phyloP scores from a whole-genome alignment of 2,797 vertebrate species.

The Alectoris magna region DNA sequence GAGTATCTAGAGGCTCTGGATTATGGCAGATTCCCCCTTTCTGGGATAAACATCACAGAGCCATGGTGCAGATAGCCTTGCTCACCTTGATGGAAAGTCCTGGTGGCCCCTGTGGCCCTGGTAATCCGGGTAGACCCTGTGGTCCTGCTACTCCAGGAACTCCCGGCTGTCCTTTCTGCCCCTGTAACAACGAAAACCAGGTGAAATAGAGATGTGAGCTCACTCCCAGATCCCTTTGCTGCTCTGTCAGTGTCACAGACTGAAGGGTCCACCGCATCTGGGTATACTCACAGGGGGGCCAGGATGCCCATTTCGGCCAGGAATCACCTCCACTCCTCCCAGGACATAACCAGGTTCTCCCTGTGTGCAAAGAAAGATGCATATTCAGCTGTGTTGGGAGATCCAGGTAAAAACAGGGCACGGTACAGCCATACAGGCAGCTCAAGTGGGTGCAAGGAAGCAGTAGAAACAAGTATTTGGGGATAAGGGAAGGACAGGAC shows the following conservation, averaged over 20 bases:
- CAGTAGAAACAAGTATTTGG: rapidly evolving
- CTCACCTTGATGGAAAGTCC: constrained; percentile 88
- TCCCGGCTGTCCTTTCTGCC: constrained; percentile 82
- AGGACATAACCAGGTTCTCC: constrained; percentile 91
- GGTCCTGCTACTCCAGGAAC: constrained; percentile 85
- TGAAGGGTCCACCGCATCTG: rapidly evolving
- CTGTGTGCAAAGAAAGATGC: constrained; percentile 48
- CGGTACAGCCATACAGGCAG: rapidly evolving
- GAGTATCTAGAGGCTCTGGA: neutral
- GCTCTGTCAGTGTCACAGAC: neutral
- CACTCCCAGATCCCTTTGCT: neutral
- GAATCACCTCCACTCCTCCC: constrained; percentile 83
- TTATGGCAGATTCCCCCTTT: rapidly evolving
- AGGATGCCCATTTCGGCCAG: constrained; percentile 87
- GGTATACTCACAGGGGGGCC: constrained; percentile 84
- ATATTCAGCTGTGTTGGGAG: rapidly evolving
- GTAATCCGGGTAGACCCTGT: constrained; percentile 83
- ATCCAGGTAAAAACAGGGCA: neutral
- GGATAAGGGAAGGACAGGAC: neutral
- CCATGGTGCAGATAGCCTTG: neutral
- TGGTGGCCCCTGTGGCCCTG: constrained; percentile 81
- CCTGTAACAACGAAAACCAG: constrained; percentile 20
- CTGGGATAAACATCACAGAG: neutral
- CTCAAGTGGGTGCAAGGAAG: neutral
- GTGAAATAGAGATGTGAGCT: neutral